A percentile compares a stretch with the other conserved stretches of the same genome.
Evolutionary conservation across 2,113 vertebrate species (phyloP).

Genomic region (Cyprinodon brontotheroides): DNA sequence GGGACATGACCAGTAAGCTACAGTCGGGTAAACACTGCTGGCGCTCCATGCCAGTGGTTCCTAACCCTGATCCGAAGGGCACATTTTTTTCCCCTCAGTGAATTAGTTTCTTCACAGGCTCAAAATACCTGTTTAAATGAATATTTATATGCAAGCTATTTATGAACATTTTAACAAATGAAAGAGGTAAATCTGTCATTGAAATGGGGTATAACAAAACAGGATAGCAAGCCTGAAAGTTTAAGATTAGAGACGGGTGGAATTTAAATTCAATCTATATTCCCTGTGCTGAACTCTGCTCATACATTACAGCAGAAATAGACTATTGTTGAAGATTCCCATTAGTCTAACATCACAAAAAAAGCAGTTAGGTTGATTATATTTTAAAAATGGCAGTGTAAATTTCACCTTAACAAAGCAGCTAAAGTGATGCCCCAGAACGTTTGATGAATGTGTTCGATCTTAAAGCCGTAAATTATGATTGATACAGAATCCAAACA

Average conservation of each 20-base stretch:
- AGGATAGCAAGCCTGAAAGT: background rate
- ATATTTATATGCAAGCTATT: background rate
- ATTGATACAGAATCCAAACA: conserved; percentile 35
- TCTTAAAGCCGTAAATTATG: conserved; percentile 43
- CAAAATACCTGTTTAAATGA: background rate
- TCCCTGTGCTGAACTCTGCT: conserved; percentile 47
- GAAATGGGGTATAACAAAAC: background rate
- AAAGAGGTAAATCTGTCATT: background rate
- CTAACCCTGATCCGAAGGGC: background rate
- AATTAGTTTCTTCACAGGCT: background rate
- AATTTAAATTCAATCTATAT: conserved; percentile 47
- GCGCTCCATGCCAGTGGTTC: conserved; percentile 16
- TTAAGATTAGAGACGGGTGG: background rate
- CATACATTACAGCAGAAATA: conserved; percentile 40
- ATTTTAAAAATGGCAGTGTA: background rate
- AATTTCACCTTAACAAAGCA: conserved; percentile 16
- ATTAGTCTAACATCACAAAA: conserved; percentile 35
- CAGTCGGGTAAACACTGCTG: conserved; percentile 39
- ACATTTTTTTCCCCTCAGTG: background rate
- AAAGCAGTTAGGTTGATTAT: background rate
- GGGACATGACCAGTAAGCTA: conserved; percentile 64
- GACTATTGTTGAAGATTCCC: conserved; percentile 42
- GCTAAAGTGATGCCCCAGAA: background rate
- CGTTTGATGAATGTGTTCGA: background rate
- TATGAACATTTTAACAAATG: background rate